Evolutionary conservation across 2,888 invertebrate genomes (phyloP), one percentile per base, ranked within the genome.

Genomic region (Amblyjoppa fuscipennis): DNA sequence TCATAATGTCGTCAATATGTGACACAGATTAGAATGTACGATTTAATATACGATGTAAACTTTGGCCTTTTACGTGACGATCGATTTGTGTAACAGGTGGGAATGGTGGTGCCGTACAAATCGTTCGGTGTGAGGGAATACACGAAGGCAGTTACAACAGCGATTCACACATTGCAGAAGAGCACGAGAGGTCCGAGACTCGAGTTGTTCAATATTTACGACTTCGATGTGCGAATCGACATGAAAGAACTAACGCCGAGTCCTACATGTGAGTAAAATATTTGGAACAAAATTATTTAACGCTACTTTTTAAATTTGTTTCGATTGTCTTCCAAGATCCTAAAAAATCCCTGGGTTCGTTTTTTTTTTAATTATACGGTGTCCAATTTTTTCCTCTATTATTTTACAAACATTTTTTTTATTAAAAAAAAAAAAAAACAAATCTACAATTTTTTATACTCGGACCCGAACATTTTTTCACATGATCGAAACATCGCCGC

Each of bases 31-130:
- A 28, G 13, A 61, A 61, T 20, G 20, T 20, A 20, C 20, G 20
- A 20, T 61, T 25, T 0, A 28, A 28, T 11, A 1, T 20, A 61
- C 68, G 20, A 45, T 25, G 38, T 7, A 51, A 13, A 11, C 16
- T 74, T 64, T 28, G 31, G 77, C 3, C 7, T 56, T 75, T 4
- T 61, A 49, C 61, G 16, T 20, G 71, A 49, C 25, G 45, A 74
- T 78, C 20, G 56, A 81, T 83, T 81, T 71, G 51, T 81, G 69
- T 90, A 88, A 84, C 95, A 96, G 93, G 96, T 97, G 89, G 97
- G 97, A 66, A 95, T 97, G 93, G 96, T 97, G 88, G 96, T 97
- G 90, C 97, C 97, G 11, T 96, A 97, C 92, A 97, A 97, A 92
- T 96, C 96, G 88, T 97, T 97, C 93, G 97, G 97, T 88, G 96